Base-by-base conservation (phyloP, 2,113 vertebrate genomes). In the Larimichthys crocea region DNA sequence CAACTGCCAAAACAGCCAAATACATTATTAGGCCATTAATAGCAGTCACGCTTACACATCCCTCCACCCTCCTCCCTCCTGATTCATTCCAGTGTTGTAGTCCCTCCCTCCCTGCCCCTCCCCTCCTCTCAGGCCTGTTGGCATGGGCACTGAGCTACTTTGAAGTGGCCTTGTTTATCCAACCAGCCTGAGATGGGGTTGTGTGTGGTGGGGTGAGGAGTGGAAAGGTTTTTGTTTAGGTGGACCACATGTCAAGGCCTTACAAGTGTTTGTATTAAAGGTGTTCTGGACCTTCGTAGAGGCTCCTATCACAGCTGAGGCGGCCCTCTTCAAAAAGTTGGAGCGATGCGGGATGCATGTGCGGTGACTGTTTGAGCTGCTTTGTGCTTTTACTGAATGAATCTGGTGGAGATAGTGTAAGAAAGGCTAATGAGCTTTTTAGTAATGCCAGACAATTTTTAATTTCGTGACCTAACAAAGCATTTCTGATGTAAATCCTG, bases 1-100 rank as follows among this genome's bases (percentile, higher is more conserved):
- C 69, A 86, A 92, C 85, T 88, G 83, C 82, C 85, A 91, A 89
- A 92, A 88, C 91, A 93, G 72, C 76, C 83, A 80, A 86, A 93
- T 90, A 86, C 72, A 92, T 93, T 90, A 92, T 93, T 90, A 88
- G 85, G 69, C 72, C 82, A 86, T 87, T 91, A 89, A 86, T 88
- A 87, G 79, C 80, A 71, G 88, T 88, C 83, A 78, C 69, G 74
- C 80, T 83, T 82, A 76, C 88, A 87, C 84, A 60, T 78, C 52
- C 31, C 63, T 71, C 83, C 44, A 40, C 15, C 72, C 65, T 17
- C 64, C 62, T 66, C 74, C 56, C 31, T 64, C 66, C 68, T 69
- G 56, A 83, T 91, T 91, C 85, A 79, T 79, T 88, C 76, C 72
- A 81, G 74, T 72, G 42, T 84, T 44, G 29, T 76, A 20, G 57